Percentiles rank a stretch among this genome's conserved stretches.
phyloP scores from a whole-genome alignment of 1,140 invertebrate genomes.

The Himalopsyche phryganea region DNA sequence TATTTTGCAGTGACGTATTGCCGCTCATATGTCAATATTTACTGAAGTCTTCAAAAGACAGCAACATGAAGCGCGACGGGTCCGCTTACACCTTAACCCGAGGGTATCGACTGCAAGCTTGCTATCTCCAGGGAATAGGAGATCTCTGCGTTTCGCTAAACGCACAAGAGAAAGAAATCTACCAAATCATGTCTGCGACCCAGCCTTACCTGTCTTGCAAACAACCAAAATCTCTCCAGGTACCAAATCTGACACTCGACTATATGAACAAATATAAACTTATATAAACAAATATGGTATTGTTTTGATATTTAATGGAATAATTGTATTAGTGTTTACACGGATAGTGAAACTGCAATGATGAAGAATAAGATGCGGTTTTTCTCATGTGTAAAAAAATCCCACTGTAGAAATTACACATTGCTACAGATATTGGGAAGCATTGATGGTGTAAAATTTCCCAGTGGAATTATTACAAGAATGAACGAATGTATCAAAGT shows the following conservation, averaged over 20 bases:
- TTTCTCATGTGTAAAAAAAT: too few relatives aligned
- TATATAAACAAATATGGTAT: too few relatives aligned
- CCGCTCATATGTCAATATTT: slow-evolving; percentile 56
- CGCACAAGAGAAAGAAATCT: slow-evolving; percentile 51
- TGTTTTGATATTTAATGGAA: too few relatives aligned
- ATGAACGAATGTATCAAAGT: too few relatives aligned
- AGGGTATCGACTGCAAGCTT: slow-evolving; percentile 58
- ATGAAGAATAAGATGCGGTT: too few relatives aligned
- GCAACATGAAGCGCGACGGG: slow-evolving; percentile 56
- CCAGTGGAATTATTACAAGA: too few relatives aligned
- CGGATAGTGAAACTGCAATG: too few relatives aligned
- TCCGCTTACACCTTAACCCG: slow-evolving; percentile 59
- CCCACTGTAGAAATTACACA: too few relatives aligned
- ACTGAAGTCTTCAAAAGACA: slow-evolving; percentile 49
- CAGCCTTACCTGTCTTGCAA: slow-evolving; percentile 55
- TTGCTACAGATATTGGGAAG: too few relatives aligned
- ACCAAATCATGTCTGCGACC: slow-evolving; percentile 46
- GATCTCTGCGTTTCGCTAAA: slow-evolving; percentile 50
- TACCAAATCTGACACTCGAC: slow-evolving; percentile 38
- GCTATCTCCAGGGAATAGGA: slow-evolving; percentile 53
- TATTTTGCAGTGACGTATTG: slow-evolving; percentile 57
- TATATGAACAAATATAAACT: too few relatives aligned
- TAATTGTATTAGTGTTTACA: too few relatives aligned
- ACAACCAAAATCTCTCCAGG: slow-evolving; percentile 61
- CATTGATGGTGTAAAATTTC: too few relatives aligned